Conservation (phyloP, 2,113 vertebrate genomes). For the Nipponia nippon region DNA sequence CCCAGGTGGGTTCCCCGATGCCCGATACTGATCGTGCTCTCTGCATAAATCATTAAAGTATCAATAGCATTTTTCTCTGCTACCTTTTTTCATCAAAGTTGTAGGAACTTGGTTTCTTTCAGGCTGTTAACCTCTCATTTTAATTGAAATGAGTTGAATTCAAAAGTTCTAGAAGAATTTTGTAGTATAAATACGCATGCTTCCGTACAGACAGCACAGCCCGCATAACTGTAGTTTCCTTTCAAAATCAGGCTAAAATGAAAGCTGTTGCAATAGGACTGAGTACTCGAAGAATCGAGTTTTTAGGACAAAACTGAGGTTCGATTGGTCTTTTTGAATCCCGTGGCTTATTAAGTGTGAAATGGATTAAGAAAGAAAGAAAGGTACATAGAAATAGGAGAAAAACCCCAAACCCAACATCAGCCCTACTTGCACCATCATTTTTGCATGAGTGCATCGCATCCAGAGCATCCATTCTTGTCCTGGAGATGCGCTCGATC, state of each 20-base stretch:
- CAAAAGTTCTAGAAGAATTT: neutral
- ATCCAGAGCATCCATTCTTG: neutral
- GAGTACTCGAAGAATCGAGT: neutral
- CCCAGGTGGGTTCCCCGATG: neutral
- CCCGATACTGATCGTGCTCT: neutral
- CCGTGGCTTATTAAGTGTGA: neutral
- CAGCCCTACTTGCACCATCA: neutral
- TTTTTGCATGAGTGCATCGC: neutral
- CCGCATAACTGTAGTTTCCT: neutral
- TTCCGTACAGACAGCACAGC: neutral
- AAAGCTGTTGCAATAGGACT: neutral
- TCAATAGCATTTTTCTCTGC: neutral
- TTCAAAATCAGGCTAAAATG: neutral
- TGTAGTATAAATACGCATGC: neutral
- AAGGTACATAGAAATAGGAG: neutral
- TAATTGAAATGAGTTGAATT: neutral
- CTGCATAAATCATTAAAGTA: neutral
- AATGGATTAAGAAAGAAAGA: neutral
- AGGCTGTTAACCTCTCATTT: neutral
- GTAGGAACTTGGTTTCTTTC: neutral
- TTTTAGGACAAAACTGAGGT: neutral
- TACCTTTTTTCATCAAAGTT: neutral
- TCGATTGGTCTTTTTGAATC: neutral
- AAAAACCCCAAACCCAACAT: neutral
- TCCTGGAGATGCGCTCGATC: accelerated